Evolutionary conservation across 1,140 invertebrate species (phyloP).

Genomic region (Leptinotarsa undecemlineata): DNA sequence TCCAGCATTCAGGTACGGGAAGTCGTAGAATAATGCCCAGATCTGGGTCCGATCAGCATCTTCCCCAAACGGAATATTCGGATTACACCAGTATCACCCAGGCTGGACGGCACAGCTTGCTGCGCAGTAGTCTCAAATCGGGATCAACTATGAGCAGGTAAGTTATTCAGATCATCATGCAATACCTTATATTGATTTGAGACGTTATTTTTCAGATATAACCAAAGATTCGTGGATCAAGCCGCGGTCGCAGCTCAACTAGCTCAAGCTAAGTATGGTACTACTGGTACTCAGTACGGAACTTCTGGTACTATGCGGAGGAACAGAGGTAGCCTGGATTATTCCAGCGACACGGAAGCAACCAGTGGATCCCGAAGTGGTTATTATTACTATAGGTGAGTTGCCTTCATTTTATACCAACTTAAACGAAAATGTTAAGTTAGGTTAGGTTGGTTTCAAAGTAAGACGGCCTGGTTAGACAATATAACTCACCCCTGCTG

Average conservation of each 20-base stretch:
- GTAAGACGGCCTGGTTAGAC: too few relatives aligned
- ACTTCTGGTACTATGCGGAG: slow-evolving; percentile 62
- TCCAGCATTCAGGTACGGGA: slow-evolving; percentile 57
- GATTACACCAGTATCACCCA: slow-evolving; percentile 67
- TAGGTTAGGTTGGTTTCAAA: too few relatives aligned
- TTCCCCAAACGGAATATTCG: slow-evolving; percentile 79
- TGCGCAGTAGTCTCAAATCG: slow-evolving; percentile 76
- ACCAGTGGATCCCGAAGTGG: slow-evolving; percentile 75
- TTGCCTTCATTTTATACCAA: neutral
- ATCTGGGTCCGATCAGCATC: slow-evolving; percentile 83
- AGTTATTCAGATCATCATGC: neutral
- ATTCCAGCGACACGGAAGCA: slow-evolving; percentile 93
- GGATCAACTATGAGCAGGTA: slow-evolving; percentile 58
- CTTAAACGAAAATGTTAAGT: too few relatives aligned
- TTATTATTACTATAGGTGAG: slow-evolving; percentile 75
- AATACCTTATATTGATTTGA: neutral
- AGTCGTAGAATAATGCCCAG: slow-evolving; percentile 70
- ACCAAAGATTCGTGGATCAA: slow-evolving; percentile 62
- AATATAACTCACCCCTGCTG: too few relatives aligned
- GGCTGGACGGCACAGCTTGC: slow-evolving; percentile 72
- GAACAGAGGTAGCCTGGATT: slow-evolving; percentile 78
- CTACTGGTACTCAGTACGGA: slow-evolving; percentile 42
- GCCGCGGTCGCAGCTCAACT: slow-evolving; percentile 58
- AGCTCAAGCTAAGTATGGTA: slow-evolving; percentile 53
- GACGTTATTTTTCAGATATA: slow-evolving; percentile 53